phyloP scores from a whole-genome alignment of 30 jellyfish, hydroid and myxozoan species.

The Clytia hemisphaerica region DNA sequence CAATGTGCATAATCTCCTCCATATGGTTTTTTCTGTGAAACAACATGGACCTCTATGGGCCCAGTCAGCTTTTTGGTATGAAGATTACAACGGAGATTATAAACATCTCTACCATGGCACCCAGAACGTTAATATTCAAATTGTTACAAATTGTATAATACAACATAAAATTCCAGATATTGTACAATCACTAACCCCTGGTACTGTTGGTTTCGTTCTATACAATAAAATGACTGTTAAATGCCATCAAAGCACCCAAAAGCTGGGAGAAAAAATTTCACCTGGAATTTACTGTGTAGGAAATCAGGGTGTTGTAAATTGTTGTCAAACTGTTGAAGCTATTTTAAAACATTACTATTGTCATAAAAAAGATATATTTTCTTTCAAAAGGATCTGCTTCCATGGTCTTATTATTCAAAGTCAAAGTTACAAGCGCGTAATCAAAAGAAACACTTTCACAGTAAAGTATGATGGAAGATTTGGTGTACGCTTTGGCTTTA shows the following conservation, averaged over 20 bases:
- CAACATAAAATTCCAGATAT: slow-evolving; percentile 4
- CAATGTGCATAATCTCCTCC: slow-evolving; percentile 10
- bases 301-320: not conserved
- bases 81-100: slow-evolving; percentile 6
- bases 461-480: not conserved
- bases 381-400: not conserved
- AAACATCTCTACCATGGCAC: slow-evolving; percentile 2
- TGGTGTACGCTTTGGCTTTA: not conserved
- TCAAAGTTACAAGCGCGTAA: not conserved
- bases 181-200: not conserved
- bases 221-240: not conserved
- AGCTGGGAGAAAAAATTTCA: not conserved
- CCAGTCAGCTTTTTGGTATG: slow-evolving; percentile 13
- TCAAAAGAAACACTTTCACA: not conserved
- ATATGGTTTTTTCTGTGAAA: not conserved
- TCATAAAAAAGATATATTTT: not conserved
- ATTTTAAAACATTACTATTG: not conserved
- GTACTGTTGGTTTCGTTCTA: not conserved
- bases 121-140: not conserved
- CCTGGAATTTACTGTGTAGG: not conserved
- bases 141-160: not conserved
- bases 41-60: not conserved
- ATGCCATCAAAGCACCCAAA: not conserved
- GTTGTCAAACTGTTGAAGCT: not conserved
- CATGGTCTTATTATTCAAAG: not conserved